Percentiles rank a stretch among this genome's conserved stretches.
These are phyloP conservation scores for Telmatherina bonti DNA, from an alignment of 2,797 vertebrate species.

Conservation along the genomic window DNA sequence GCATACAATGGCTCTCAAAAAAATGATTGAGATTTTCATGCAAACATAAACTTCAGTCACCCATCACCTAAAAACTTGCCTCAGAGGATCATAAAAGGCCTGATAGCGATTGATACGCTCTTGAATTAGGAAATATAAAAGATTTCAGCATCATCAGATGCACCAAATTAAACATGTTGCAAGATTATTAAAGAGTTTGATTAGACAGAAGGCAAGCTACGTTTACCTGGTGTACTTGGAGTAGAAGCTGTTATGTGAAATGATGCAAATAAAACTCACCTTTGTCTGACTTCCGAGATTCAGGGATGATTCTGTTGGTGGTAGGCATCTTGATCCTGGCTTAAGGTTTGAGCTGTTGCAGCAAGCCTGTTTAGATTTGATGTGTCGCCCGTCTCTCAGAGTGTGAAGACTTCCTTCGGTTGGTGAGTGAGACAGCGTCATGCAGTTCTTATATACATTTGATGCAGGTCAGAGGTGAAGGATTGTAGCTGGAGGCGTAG, in stretches of 20 bases:
- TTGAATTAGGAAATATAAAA: constrained; percentile 24
- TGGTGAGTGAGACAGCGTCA: constrained; percentile 31
- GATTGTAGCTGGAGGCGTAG: constrained; percentile 22
- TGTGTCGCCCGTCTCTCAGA: constrained; percentile 15
- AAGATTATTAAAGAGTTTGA: not conserved
- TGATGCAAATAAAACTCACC: constrained; percentile 50
- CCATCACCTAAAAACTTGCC: constrained; percentile 23
- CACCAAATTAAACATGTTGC: not conserved
- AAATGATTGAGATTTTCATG: constrained; percentile 35
- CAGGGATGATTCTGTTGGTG: constrained; percentile 60
- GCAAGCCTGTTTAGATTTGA: constrained; percentile 22
- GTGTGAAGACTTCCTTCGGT: constrained; percentile 21
- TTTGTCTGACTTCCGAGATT: constrained; percentile 60
- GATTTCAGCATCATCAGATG: not conserved
- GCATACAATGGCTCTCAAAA: constrained; percentile 40
- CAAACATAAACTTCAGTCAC: constrained; percentile 36
- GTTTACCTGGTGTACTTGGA: no score
- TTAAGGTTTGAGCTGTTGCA: constrained; percentile 12
- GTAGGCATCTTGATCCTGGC: constrained; percentile 64
- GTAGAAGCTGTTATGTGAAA: not conserved
- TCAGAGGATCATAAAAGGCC: constrained; percentile 14
- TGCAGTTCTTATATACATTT: constrained; percentile 65
- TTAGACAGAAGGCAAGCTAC: not conserved
- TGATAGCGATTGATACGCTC: constrained; percentile 5
- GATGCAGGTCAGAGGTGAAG: constrained; percentile 44